Evolutionary conservation across 2,888 invertebrate species (phyloP).

Genomic region (Pollenia griseotomentosa): DNA sequence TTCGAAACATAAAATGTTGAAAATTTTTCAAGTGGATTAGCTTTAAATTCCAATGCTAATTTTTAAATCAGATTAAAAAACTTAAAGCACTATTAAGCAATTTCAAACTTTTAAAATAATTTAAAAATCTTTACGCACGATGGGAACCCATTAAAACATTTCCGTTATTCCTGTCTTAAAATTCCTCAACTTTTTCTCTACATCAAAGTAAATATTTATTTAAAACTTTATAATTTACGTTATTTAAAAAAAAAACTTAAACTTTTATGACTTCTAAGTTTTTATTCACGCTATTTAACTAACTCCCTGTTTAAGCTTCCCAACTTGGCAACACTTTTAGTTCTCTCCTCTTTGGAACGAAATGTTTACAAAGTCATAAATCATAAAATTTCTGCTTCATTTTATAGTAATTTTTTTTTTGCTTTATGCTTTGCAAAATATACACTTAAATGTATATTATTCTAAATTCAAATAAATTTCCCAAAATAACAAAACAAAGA

Average conservation of each 20-base stretch:
- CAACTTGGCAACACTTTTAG: neutral
- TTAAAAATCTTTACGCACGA: neutral
- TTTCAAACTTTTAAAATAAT: neutral
- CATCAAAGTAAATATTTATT: slow-evolving; percentile 20
- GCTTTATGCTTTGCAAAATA: neutral
- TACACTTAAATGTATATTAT: slow-evolving; percentile 29
- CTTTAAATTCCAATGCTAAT: neutral
- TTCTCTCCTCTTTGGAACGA: neutral
- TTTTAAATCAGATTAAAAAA: neutral
- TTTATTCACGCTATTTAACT: neutral
- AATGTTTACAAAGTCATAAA: slow-evolving; percentile 50
- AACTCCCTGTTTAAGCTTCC: neutral
- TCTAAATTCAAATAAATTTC: slow-evolving; percentile 26
- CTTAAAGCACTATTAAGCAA: neutral
- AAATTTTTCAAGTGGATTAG: neutral
- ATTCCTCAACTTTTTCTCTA: neutral
- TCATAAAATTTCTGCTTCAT: slow-evolving; percentile 44
- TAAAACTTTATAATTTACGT: too few species aligned
- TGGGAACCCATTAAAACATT: neutral
- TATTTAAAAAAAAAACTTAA: neutral
- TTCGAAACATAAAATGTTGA: neutral
- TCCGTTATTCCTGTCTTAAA: neutral
- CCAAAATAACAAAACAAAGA: neutral
- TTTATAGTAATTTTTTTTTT: slow-evolving; percentile 9
- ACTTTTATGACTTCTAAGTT: neutral